Percentiles rank a stretch among this genome's conserved stretches.
Evolutionary conservation across 2,888 invertebrate genomes (phyloP).

Genomic region (Metopia argyrocephala): DNA sequence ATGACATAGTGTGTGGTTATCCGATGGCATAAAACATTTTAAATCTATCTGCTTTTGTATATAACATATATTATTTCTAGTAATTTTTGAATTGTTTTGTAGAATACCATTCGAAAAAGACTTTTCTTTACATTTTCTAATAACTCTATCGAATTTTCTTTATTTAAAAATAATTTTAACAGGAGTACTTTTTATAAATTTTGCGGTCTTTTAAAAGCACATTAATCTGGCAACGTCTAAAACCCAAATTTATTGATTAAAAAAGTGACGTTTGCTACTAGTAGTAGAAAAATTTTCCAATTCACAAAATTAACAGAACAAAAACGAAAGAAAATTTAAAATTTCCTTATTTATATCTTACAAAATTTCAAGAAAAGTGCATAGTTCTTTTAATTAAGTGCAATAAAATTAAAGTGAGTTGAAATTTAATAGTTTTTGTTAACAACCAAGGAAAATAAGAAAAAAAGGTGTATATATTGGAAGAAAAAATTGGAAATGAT

Average conservation of each 20-base stretch:
- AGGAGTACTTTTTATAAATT: too few relatives aligned
- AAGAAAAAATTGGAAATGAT: background rate
- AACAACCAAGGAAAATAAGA: background rate
- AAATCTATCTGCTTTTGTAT: background rate
- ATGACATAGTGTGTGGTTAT: too few relatives aligned
- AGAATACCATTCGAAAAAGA: background rate
- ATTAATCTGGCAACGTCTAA: constrained; percentile 23
- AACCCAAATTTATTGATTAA: constrained; percentile 60
- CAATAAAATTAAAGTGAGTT: constrained; percentile 41
- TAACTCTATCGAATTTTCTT: background rate
- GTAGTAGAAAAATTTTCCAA: constrained; percentile 62
- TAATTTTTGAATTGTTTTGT: too few relatives aligned
- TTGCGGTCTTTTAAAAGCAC: background rate
- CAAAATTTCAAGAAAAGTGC: constrained; percentile 12
- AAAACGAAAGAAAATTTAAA: constrained; percentile 33
- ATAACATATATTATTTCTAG: background rate
- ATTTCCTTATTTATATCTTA: constrained; percentile 25
- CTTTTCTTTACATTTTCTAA: background rate
- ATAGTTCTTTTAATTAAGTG: constrained; percentile 14
- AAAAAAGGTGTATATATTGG: background rate
- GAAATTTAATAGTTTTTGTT: background rate
- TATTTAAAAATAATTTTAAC: constrained; percentile 14
- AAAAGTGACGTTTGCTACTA: constrained; percentile 62
- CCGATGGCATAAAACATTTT: too few relatives aligned
- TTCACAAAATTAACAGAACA: constrained; percentile 43